Conservation (phyloP, 2,888 invertebrate genomes). For the Drosophila putrida region DNA sequence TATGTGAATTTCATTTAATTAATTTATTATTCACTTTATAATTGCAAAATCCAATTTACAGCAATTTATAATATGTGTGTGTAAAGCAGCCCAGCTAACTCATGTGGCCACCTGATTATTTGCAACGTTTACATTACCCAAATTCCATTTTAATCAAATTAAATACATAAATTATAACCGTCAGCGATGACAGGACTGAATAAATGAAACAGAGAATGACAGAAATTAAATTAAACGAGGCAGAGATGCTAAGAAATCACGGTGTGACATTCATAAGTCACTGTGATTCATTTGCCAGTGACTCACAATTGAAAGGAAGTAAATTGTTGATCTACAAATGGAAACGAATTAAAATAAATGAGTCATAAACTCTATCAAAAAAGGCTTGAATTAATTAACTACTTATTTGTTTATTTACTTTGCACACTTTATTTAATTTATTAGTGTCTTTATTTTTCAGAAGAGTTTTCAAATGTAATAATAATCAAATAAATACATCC, state of each 20-base stretch:
- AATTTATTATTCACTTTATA: conserved; percentile 26
- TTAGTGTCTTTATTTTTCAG: too few relatives aligned
- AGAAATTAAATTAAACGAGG: conserved; percentile 1
- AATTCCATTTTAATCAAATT: conserved; percentile 51
- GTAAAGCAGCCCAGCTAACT: conserved; percentile 1
- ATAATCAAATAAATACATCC: not conserved
- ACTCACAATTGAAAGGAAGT: not conserved
- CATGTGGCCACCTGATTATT: conserved; percentile 30
- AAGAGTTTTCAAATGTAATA: too few relatives aligned
- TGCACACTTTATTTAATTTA: too few relatives aligned
- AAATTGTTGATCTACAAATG: not conserved
- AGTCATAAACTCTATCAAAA: too few relatives aligned
- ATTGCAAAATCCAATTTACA: conserved; percentile 30
- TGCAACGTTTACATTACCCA: conserved; percentile 18
- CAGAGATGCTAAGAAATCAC: not conserved
- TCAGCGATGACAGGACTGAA: conserved; percentile 7
- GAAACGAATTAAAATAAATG: too few relatives aligned
- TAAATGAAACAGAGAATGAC: conserved; percentile 8
- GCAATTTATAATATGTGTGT: conserved; percentile 5
- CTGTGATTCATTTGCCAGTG: not conserved
- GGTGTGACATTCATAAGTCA: not conserved
- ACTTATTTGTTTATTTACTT: too few relatives aligned
- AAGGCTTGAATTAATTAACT: too few relatives aligned
- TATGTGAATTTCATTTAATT: conserved; percentile 9
- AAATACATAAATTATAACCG: conserved; percentile 42